Evolutionary conservation across 2,797 vertebrate genomes (phyloP), one percentile per base, ranked within the genome.

Genomic region (Sebastes baramenuke): DNA sequence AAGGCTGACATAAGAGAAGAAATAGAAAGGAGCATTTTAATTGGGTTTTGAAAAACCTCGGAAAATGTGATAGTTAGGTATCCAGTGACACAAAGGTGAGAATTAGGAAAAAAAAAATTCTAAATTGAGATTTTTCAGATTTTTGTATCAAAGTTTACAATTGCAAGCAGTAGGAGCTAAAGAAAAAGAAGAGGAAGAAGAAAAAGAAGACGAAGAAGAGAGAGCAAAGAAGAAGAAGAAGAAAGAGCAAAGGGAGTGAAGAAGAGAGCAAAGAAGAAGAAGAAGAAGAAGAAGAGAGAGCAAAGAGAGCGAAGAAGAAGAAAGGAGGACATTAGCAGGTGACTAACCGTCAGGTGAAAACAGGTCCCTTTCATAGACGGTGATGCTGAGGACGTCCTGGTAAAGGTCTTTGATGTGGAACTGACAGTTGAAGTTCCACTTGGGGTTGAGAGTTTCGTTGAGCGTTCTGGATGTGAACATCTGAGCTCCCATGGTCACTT

Each of bases 391-490:
- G 81, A 99, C 98, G 29, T 99, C 98, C 91, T 99, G 98, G 85
- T 99, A 96, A 2, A 99, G 90, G 73, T 99, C 98, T 93, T 96
- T 97, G 86, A 99, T 96, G 92, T 99, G 97, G 93, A 99, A 99
- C 91, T 99, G 98, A 90, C 99, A 99, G 93, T 96, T 99, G 88
- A 98, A 99, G 86, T 97, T 99, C 99, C 99, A 99, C 87, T 99
- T 99, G 75, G 99, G 98, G 88, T 96, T 98, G 65, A 97, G 79
- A 0, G 98, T 99, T 91, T 99, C 98, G 13, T 95, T 96, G 79
- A 99, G 89, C 1, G 97, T 97, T 65, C 98, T 96, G 4, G 98
- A 99, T 0, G 97, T 98, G 89, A 97, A 99, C 90, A 96, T 96
- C 95, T 99, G 99, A 2, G 97, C 95, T 80, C 98, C 98, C 98